These are phyloP conservation scores for Etia nguti DNA, from an alignment of 2,113 vertebrate species.

Conservation along the genomic window DNA sequence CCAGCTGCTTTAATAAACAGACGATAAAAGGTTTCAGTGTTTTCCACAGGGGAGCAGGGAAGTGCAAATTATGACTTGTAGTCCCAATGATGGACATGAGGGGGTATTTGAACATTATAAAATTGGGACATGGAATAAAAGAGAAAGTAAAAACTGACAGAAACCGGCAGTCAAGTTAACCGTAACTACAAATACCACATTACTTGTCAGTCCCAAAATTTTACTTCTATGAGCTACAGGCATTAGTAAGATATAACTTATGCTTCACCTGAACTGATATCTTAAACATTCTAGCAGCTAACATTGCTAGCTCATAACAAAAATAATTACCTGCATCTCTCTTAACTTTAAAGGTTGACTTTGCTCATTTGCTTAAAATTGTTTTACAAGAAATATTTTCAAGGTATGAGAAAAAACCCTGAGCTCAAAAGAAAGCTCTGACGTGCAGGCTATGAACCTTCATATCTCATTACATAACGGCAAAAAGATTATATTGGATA, in stretches of 20 bases:
- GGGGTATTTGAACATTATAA: neutral
- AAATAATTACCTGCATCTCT: neutral
- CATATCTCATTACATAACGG: neutral
- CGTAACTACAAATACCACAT: neutral
- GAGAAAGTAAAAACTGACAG: neutral
- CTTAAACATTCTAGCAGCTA: neutral
- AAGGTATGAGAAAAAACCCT: neutral
- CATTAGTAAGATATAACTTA: rapidly evolving
- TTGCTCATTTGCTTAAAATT: neutral
- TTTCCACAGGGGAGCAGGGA: neutral
- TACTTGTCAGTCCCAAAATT: neutral
- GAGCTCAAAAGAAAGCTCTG: neutral
- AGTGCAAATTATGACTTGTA: neutral
- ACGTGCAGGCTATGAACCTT: neutral
- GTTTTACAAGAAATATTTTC: neutral
- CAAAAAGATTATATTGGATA: neutral
- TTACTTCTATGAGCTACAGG: neutral
- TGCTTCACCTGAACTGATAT: neutral
- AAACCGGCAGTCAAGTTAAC: neutral
- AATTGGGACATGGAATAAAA: neutral
- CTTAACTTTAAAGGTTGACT: neutral
- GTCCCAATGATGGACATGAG: neutral
- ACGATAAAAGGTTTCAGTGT: neutral
- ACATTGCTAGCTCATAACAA: neutral
- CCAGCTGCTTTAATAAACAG: neutral